Base-by-base conservation (phyloP, 92 coral and sea anemone genomes). In the Phymanthus crucifer region DNA sequence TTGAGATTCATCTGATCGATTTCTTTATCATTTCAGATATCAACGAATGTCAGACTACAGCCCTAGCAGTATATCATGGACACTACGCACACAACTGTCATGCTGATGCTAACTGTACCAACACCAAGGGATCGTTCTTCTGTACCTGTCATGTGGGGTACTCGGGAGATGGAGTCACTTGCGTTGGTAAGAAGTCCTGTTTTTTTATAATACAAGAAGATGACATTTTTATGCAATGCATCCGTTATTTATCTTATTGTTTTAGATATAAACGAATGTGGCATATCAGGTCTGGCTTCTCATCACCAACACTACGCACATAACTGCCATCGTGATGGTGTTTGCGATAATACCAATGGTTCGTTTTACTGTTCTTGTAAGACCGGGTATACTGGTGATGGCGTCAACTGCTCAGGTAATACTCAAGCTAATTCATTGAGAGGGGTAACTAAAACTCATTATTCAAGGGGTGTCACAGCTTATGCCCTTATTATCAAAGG, bases 281-380 rank as follows among this genome's bases (percentile, higher is more conserved):
- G 79, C 2, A 27, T 66, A 46, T 56, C 72, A 37, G 72, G 85
- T 4, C 71, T 91, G 29, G 87, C 88, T 13, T 56, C 75, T 17
- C 32, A 74, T n/a, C 94, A 88, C 70, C 65, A 61, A 21, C 65
- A 87, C 70, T 92, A 83, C 66, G 78, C 89, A n/a, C 93, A 91
- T 76, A 85, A 91, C 78, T 94, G 98, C 43, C 91, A 94, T 71
- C 83, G 23, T 54, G 91, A 94, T 35, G 86, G 92, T 66, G 79
- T 83, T 57, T 92, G 97, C 26, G 76, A 77, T 32, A 87, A 94
- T 71, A 89, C 91, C 34, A 82, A 81, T 19, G 98, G 95, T 37
- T 94, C 95, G 61, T 91, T 91, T 84, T 83, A 82, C 80, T 91
- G 98, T 70, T 87, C 92, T 9, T 91, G 98, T 82, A 89, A 78